A percentile compares a stretch with the other conserved stretches of the same genome.
phyloP scores from a whole-genome alignment of 2,888 invertebrate species.

The Trissolcus japonicus region DNA sequence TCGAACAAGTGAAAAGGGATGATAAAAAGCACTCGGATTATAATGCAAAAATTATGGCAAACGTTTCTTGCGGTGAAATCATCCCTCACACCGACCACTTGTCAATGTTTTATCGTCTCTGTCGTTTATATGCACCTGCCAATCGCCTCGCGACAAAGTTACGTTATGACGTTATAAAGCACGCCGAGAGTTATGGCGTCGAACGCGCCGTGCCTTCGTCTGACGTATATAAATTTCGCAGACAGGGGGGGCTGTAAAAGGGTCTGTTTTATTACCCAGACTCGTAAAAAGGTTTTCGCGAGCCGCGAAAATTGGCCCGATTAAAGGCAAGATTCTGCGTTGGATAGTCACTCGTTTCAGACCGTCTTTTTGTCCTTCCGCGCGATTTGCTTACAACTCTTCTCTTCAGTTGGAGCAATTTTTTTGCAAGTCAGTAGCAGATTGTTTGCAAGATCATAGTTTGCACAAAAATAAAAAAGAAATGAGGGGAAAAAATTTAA shows the following conservation, averaged over 20 bases:
- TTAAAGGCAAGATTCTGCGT: constrained; percentile 52
- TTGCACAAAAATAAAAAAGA: too few relatives aligned
- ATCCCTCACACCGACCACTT: constrained; percentile 17
- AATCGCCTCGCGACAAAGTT: constrained; percentile 43
- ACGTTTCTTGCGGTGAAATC: constrained; percentile 15
- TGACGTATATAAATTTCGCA: constrained; percentile 38
- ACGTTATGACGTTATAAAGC: constrained; percentile 42
- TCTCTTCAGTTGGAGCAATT: constrained; percentile 14
- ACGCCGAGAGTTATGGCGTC: constrained; percentile 25
- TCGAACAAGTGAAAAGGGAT: neutral
- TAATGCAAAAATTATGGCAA: neutral
- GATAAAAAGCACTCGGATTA: neutral
- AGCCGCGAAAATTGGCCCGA: constrained; percentile 49
- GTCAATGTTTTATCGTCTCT: constrained; percentile 38
- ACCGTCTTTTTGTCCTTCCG: constrained; percentile 19
- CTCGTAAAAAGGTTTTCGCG: constrained; percentile 56
- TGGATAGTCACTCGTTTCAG: constrained; percentile 54
- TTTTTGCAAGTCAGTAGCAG: neutral
- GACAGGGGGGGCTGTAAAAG: constrained; percentile 46
- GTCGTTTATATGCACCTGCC: constrained; percentile 40
- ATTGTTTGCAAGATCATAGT: too few relatives aligned
- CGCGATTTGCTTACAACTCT: constrained; percentile 47
- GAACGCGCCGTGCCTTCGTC: constrained; percentile 23
- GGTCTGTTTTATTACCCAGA: constrained; percentile 42
- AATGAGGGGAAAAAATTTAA: too few relatives aligned